Base-by-base conservation (phyloP, 1,140 invertebrate genomes). In the Panagrolaimus sp. region DNA sequence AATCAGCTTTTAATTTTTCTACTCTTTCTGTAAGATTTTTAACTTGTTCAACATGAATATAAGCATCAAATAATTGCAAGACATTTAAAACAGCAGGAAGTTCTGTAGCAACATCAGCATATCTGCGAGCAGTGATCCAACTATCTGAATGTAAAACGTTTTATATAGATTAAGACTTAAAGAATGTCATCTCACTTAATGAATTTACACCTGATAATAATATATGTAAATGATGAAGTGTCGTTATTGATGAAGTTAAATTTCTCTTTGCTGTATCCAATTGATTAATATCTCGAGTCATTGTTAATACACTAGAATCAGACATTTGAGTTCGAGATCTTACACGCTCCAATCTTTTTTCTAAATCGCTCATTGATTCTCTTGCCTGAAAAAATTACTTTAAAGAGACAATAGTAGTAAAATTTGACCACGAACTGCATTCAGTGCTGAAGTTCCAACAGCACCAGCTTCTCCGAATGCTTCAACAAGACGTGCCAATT, bases 261-360 rank as follows among this genome's bases (percentile, higher is more conserved):
- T 99, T 96, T 72, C 90, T 88, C 85, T 99, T 99, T n/a, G 96
- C 96, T 83, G 92, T 91, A 85, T 98, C 96, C 64, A 97, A 84
- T 83, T 98, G 95, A 81, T 98, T 97, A 46, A 99, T 99, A 83
- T 99, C 96, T 58, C 92, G 86, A 0, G 96, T 99, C 65, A 99
- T 98, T 87, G 98, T 94, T 75, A 93, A 90, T 0, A 98, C 95
- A 86, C 93, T 94, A 83, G 92, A 90, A 84, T 98, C 96, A 0
- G 93, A 96, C 76, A 92, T 90, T 80, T 96, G 93, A 0, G 96
- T 94, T 77, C 92, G 90, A 46, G 89, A 88, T 85, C 95, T 93
- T 24, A 96, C 94, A 75, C 94, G 91, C 73, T 90, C 89, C n/a
- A 98, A 94, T 82, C 94, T 91, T 47, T 89, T 84, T 78, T 95